Evolutionary conservation across 2,888 invertebrate species (phyloP), one percentile per base, ranked within the genome.

Genomic region (Andricus quercusramuli): DNA sequence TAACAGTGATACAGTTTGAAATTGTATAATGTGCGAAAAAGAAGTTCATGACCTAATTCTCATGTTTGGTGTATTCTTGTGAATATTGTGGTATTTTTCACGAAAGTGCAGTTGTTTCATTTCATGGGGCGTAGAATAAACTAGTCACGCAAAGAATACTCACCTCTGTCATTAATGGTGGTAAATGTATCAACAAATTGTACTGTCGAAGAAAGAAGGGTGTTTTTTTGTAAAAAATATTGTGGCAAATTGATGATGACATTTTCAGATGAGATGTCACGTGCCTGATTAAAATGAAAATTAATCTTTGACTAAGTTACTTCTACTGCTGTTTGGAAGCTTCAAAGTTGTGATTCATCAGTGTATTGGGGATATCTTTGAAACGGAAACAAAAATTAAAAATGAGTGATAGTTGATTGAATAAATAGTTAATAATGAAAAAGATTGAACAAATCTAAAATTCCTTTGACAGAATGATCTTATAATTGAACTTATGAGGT

Each of bases 111-210:
- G 47, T 47, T 70, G 11, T 44, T 44, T 44, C 17, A 44, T 22
- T 37, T 37, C 8, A 37, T 37, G 5, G 37, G 66, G 37, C 66
- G 37, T 32, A 11, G 29, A 32, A 29, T 22, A 44, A 37, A 37
- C 37, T 37, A 22, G 68, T 47, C 68, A 68, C 68, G 68, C 64
- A 32, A 64, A 13, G 29, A 41, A 68, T 13, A 41, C 47, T 41
- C 68, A 47, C 20, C 51, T 68, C 44, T 47, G 44, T 68, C 44
- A 68, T 68, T n/a, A 41, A 47, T 47, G 25, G 44, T 17, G 8
- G 47, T 70, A 29, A 70, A 70, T 70, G 29, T 70, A 51, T 25
- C 25, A 25, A 51, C 47, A 25, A 47, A 70, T 17, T 29, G 68
- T 20, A 29, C 47, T 68, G 15, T 51, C 44, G 17, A 8, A 25